phyloP scores from a whole-genome alignment of 1,140 invertebrate species.

The Carcinoscorpius rotundicauda region DNA sequence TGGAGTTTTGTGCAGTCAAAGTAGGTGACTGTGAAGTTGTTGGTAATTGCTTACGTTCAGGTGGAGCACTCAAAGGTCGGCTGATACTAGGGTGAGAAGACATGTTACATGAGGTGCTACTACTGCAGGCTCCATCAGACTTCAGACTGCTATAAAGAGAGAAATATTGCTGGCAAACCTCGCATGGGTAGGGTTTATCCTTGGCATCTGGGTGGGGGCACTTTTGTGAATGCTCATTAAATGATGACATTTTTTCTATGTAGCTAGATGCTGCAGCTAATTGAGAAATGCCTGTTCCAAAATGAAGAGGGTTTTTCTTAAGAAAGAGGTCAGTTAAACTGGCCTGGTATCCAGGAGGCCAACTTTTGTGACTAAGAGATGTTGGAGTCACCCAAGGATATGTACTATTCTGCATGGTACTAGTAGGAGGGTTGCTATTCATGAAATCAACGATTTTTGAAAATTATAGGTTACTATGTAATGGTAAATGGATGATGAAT shows the following conservation, averaged over 20 bases:
- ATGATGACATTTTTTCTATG: conserved; percentile 22
- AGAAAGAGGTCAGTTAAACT: conserved; percentile 23
- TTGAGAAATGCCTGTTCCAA: conserved; percentile 21
- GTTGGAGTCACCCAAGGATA: conserved; percentile 22
- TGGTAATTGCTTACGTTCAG: conserved; percentile 15
- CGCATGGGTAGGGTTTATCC: conserved; percentile 23
- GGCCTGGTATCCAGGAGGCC: conserved; percentile 23
- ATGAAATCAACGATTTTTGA: too few relatives aligned
- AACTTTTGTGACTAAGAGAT: conserved; percentile 18
- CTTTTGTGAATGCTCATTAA: conserved; percentile 18
- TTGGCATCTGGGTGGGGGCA: conserved; percentile 23
- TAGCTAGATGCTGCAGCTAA: conserved; percentile 24
- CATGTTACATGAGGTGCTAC: conserved; percentile 2
- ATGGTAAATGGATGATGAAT: too few relatives aligned
- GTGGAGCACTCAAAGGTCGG: conserved; percentile 11
- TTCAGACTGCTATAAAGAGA: conserved; percentile 11
- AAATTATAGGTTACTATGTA: too few relatives aligned
- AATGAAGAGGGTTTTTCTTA: conserved; percentile 22
- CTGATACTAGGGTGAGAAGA: conserved; percentile 7
- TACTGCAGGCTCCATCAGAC: conserved; percentile 10
- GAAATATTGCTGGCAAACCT: conserved; percentile 23
- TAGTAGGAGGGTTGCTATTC: too few relatives aligned
- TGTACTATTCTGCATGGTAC: conserved; percentile 22
- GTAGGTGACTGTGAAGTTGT: conserved; percentile 15
- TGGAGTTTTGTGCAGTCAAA: conserved; percentile 4